Percentiles rank a stretch among this genome's conserved stretches.
Conservation (phyloP, 2,113 vertebrate species). For the Cygnus atratus region DNA sequence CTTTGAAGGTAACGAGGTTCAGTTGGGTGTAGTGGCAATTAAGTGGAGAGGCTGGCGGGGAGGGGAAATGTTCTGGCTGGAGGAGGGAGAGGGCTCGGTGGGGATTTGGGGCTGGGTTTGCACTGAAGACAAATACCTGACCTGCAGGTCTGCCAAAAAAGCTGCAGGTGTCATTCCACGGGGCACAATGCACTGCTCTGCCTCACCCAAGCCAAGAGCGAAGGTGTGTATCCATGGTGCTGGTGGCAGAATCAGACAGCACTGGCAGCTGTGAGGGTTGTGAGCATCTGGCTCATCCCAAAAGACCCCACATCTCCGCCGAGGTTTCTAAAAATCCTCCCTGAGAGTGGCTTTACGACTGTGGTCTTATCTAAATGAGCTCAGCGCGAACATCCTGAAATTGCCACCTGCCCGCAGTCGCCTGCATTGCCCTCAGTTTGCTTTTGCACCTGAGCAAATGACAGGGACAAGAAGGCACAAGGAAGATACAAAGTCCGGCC, state of each 20-base stretch:
- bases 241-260: too few species aligned
- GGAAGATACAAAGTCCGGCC: not conserved
- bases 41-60: not conserved
- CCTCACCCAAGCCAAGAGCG: not conserved
- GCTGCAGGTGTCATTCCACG: not conserved
- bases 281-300: fast-evolving
- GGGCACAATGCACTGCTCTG: too few species aligned
- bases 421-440: not conserved
- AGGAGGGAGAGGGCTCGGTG: fast-evolving
- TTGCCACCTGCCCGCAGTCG: not conserved
- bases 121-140: fast-evolving
- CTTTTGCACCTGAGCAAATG: not conserved
- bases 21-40: not conserved
- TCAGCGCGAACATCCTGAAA: fast-evolving
- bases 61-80: not conserved
- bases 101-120: too few species aligned
- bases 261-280: fast-evolving
- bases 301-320: too few species aligned
- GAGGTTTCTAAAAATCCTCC: too few species aligned
- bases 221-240: too few species aligned
- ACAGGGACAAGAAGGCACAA: not conserved
- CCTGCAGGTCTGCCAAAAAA: fast-evolving
- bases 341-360: not conserved
- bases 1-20: not conserved
- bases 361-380: fast-evolving